Conservation (phyloP, 2,888 invertebrate genomes). For the Mechanitis messenoides region DNA sequence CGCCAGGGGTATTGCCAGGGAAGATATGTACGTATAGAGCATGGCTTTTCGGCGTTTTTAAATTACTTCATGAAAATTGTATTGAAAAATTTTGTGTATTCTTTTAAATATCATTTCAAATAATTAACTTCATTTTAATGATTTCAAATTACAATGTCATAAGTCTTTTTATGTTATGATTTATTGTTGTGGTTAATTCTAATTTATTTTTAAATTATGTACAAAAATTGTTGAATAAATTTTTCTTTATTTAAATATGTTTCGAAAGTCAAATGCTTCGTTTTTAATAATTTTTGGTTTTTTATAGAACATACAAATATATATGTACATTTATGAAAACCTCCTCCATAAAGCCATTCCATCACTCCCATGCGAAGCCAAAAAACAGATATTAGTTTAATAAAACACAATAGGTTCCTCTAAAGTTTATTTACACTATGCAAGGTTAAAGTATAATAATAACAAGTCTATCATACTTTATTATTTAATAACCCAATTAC, state of each 20-base stretch:
- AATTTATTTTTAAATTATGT: no score
- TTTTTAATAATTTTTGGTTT: no score
- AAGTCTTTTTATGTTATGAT: no score
- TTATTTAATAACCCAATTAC: conserved; percentile 29
- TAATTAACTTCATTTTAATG: no score
- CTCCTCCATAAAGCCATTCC: not conserved
- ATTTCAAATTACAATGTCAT: no score
- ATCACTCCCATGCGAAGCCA: conserved; percentile 39
- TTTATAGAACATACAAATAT: no score
- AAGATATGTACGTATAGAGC: not conserved
- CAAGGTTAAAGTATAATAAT: conserved; percentile 35
- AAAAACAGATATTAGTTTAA: conserved; percentile 55
- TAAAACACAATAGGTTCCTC: conserved; percentile 55
- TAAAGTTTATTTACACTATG: conserved; percentile 54
- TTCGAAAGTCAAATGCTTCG: no score
- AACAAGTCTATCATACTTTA: conserved; percentile 39
- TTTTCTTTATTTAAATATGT: no score
- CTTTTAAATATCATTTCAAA: not conserved
- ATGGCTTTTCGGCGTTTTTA: no score
- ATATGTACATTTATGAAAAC: not conserved
- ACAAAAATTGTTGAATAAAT: no score
- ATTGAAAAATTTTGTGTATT: not conserved
- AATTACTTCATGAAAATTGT: not conserved
- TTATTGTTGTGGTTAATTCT: no score
- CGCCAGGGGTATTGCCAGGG: conserved; percentile 15